Evolutionary conservation across 2,797 vertebrate genomes (phyloP), one percentile per base, ranked within the genome.

Genomic region (Oreochromis mossambicus): DNA sequence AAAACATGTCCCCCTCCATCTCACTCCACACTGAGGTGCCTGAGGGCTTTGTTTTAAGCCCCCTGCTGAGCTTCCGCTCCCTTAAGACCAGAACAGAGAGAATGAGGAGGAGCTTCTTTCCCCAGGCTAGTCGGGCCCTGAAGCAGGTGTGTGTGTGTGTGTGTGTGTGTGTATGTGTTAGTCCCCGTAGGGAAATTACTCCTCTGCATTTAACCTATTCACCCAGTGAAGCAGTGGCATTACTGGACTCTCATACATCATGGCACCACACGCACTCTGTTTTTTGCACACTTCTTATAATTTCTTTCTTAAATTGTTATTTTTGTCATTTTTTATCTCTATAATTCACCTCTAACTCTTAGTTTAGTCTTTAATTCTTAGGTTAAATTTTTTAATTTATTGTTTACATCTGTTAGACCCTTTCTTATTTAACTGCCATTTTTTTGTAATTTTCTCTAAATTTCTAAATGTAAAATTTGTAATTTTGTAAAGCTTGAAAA

Each of bases 31-130:
- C 54, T 26, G 24, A 4, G 7, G 13, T 5, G 54, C 24, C 7
- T 26, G 13, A 3, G 13, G 54, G 13, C 54, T 55, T 2, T 55
- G 54, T 55, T 26, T 26, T 26, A 55, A 55, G 54, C 4, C 54
- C n/a, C 52, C 12, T 26, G 21, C 52, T 55, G 52, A 54, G 51
- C 54, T 0, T 55, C 54, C 5, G 13, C 24, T 29, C 54, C 24
- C 54, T 0, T 55, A 55, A 55, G 24, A 14, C 13, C 12, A 0
- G 1, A 55, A 55, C 54, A 0, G 54, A 55, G 54, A 55, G 12
- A 26, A 55, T 26, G 24, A 55, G 26, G 13, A 55, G 7, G 54
- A 55, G 3, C 24, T 55, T 26, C 7, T 55, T 55, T 14, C 7
- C 0, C 6, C 43, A 43, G 41, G 41, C 41, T 43, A 43, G 12